Evolutionary conservation across 2,113 vertebrate species (phyloP).

Genomic region (Crotophaga sulcirostris): DNA sequence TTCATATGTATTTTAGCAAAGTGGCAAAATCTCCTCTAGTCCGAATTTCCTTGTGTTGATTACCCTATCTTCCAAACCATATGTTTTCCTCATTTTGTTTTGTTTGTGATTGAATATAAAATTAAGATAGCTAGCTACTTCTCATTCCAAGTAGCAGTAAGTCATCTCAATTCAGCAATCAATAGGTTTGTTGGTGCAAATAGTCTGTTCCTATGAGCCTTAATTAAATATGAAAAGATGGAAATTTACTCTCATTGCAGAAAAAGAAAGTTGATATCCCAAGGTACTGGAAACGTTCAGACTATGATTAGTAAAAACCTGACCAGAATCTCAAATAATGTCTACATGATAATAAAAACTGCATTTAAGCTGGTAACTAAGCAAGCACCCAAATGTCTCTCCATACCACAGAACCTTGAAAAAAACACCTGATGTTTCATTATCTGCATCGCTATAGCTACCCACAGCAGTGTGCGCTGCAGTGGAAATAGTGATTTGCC

Average conservation of each 20-base stretch:
- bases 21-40: not conserved
- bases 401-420: not conserved
- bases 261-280: constrained; percentile 43
- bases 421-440: not conserved
- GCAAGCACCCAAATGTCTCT: not conserved
- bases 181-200: constrained; percentile 38
- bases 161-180: constrained; percentile 32
- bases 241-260: constrained; percentile 42
- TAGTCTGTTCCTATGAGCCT: constrained; percentile 31
- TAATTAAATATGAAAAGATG: constrained; percentile 50
- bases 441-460: not conserved
- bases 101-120: constrained; percentile 29
- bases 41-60: not conserved
- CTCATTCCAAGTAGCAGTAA: not conserved
- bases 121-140: constrained; percentile 25
- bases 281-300: not conserved
- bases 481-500: not conserved
- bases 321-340: constrained; percentile 27
- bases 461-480: not conserved
- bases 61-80: not conserved
- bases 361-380: not conserved
- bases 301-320: constrained; percentile 21
- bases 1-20: not conserved
- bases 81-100: constrained; percentile 12
- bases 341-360: not conserved